Evolutionary conservation across 2,888 invertebrate species (phyloP), one percentile per base, ranked within the genome.

Genomic region (Acanthosepion pharaonis): DNA sequence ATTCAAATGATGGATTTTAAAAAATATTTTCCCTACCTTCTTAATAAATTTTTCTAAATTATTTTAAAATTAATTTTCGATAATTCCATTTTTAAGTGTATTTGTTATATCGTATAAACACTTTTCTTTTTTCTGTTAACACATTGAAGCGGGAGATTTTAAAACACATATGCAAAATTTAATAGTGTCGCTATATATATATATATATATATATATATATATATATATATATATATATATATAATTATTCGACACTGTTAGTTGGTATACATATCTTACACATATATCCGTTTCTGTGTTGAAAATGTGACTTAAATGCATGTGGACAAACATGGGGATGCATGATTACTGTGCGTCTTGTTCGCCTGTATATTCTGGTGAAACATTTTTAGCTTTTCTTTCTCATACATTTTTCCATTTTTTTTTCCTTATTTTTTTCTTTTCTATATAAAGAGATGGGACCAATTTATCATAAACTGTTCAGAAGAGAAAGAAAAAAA

Each of bases 221-320:
- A n/a, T n/a, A n/a, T n/a, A n/a, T n/a, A 78, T 78, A 78, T 78
- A 78, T 78, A 78, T n/a, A 78, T 78, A 78, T 78, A 78, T 78
- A 64, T 33, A n/a, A n/a, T n/a, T 20, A 33, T n/a, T 18, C 33
- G 5, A n/a, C 78, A 78, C 78, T n/a, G 78, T 78, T 78, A 78
- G n/a, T 78, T n/a, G 78, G 18, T n/a, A 78, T n/a, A 78, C 78
- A 78, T 78, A 78, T 78, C 78, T 78, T 78, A 78, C n/a, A n/a
- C n/a, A 78, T 78, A n/a, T 78, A 3, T 33, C 78, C 78, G 78
- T 78, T 78, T n/a, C 78, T n/a, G 78, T 78, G 78, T 78, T 78
- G 18, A n/a, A 78, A 33, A n/a, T n/a, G n/a, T 78, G 78, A 78
- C n/a, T 78, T 15, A n/a, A n/a, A n/a, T 33, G 78, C 78, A 78